Evolutionary conservation across 2,797 vertebrate species (phyloP).

Genomic region (Iguana delicatissima): DNA sequence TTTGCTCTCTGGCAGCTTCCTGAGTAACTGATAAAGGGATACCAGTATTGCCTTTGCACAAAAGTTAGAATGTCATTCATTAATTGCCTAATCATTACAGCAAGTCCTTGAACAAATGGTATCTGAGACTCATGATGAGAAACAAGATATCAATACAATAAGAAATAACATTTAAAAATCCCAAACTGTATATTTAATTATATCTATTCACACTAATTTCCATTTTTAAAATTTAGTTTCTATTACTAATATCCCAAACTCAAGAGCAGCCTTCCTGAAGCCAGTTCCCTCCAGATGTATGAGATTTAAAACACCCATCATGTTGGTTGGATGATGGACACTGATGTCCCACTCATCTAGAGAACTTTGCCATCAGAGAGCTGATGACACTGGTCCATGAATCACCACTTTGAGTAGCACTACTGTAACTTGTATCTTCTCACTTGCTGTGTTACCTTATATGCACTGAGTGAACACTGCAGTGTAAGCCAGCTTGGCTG

Average conservation of each 20-base stretch:
- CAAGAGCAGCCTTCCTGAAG: background rate
- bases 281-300: background rate
- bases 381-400: too few species aligned
- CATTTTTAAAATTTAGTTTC: background rate
- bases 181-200: background rate
- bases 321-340: background rate
- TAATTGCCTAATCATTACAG: constrained; percentile 28
- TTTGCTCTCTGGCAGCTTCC: background rate
- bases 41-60: constrained; percentile 11
- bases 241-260: background rate
- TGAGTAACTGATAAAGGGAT: constrained; percentile 27
- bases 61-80: constrained; percentile 1
- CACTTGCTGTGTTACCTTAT: background rate
- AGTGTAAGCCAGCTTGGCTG: background rate
- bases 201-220: background rate
- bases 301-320: background rate
- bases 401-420: too few species aligned
- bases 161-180: background rate
- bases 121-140: background rate
- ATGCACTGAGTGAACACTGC: background rate
- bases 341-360: background rate
- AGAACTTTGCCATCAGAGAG: too few species aligned
- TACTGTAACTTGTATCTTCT: background rate
- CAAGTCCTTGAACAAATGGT: background rate
- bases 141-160: constrained; percentile 11